Evolutionary conservation across 2,888 invertebrate species (phyloP), one percentile per base, ranked within the genome.

Genomic region (Lasioglossum marginatum): DNA sequence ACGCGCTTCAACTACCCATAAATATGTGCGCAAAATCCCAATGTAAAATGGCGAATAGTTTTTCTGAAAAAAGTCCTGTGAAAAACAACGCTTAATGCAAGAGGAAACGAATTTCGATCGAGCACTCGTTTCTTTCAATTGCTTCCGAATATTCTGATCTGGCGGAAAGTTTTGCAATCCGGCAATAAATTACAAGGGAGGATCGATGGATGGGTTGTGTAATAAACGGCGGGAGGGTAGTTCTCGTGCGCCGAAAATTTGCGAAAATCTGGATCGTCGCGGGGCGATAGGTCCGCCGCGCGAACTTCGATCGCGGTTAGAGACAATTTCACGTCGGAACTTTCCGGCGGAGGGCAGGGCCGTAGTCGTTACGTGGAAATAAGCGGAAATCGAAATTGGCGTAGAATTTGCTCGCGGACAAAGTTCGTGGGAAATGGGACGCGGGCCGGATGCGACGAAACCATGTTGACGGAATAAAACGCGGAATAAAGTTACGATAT

Each of bases 271-370:
- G 70, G 40, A 70, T 70, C 70, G 40, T n/a, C 37, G 70, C 70
- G 40, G 48, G 77, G 83, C 34, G 57, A 45, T 19, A 57, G 37
- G 60, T 37, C 72, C 19, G 82, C 71, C 66, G 57, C 77, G 73
- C 80, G 79, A 76, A 80, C 77, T 78, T 82, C 81, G 87, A 87
- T 88, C 87, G 89, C 79, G 89, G 87, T 88, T 82, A 74, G 77
- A 87, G 87, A 89, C 89, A 89, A 89, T 88, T 88, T 83, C 89
- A 75, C 86, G 89, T 77, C 83, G 84, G 82, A 87, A 83, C 52
- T 85, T 83, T 83, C 77, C 60, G 71, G 70, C 77, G 78, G 79
- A 83, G 79, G 85, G 86, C 75, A 83, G 82, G 87, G 81, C 73
- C 80, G 79, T 76, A 82, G 76, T 88, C 82, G 83, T 76, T 77